A percentile compares a stretch with the other conserved stretches of the same genome.
These are phyloP conservation scores for Lathamus discolor DNA, from an alignment of 2,113 vertebrate genomes.

Conservation along the genomic window DNA sequence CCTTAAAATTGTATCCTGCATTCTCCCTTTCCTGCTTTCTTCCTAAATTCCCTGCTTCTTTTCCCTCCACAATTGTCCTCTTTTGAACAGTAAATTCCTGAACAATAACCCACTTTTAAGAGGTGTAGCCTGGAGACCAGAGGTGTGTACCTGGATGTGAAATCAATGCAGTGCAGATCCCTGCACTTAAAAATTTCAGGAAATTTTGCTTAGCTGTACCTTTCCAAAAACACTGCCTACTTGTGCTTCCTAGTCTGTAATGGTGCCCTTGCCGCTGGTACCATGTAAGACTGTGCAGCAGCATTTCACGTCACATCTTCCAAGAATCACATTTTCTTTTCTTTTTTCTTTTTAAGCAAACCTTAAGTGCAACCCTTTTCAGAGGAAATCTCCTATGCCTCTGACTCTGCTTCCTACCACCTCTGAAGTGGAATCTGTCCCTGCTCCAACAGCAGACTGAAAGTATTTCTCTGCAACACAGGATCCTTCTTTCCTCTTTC, in stretches of 20 bases:
- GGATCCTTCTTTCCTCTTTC: background rate
- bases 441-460: background rate
- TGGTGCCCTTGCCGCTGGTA: background rate
- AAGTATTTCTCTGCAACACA: background rate
- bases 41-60: background rate
- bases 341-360: background rate
- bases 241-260: background rate
- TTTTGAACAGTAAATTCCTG: background rate
- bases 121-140: background rate
- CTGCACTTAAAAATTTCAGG: background rate
- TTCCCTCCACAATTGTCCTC: background rate
- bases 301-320: background rate
- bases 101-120: background rate
- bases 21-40: background rate
- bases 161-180: background rate
- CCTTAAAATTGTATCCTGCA: background rate
- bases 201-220: background rate
- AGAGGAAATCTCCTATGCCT: background rate
- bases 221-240: background rate
- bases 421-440: background rate
- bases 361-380: background rate
- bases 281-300: background rate
- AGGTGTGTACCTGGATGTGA: background rate
- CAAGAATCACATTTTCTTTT: background rate
- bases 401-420: background rate